Base-by-base conservation (phyloP, 2,888 invertebrate species). In the Balanococcus diminutus region DNA sequence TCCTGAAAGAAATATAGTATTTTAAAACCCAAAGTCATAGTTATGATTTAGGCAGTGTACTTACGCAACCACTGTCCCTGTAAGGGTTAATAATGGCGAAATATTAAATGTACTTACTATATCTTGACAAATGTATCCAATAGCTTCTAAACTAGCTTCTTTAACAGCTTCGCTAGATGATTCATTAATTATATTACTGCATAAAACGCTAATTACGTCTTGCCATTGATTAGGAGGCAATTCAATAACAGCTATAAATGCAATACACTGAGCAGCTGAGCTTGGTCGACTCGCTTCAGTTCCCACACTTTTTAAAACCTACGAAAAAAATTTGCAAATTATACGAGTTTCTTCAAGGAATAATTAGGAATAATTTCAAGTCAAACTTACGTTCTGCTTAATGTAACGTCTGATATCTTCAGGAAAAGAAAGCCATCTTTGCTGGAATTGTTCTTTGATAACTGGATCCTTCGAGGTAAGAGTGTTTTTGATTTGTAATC, bases 101-200 rank as follows among this genome's bases (percentile, higher is more conserved):
- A n/a, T n/a, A n/a, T n/a, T n/a, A n/a, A 42, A 39, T 39, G 31
- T 31, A 89, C 91, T 89, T 89, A 92, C 92, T 89, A 99, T 98
- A 90, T 99, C 99, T 91, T 98, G 98, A 90, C 99, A 99, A 88
- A 99, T 98, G 90, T 99, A 99, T 88, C 99, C 99, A 88, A 99
- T 97, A 72, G 99, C 95, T 92, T 99, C 99, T 83, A 99, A 91
- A 0, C 98, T 97, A 1, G 99, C 96, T 91, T 99, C 99, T 89
- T 96, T 97, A 90, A 98, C 94, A 92, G 96, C 94, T 91, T 99
- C 99, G 25, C 96, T 96, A 83, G 96, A 96, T 88, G 92, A 93
- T 81, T 93, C 92, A 89, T 94, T 94, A 19, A 96, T 95, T 86
- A 99, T 97, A 92, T 98, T 98, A 90, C 93, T 94, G 86, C 98